Conservation (phyloP, 2,797 vertebrate species). For the Bradypodion ventrale region DNA sequence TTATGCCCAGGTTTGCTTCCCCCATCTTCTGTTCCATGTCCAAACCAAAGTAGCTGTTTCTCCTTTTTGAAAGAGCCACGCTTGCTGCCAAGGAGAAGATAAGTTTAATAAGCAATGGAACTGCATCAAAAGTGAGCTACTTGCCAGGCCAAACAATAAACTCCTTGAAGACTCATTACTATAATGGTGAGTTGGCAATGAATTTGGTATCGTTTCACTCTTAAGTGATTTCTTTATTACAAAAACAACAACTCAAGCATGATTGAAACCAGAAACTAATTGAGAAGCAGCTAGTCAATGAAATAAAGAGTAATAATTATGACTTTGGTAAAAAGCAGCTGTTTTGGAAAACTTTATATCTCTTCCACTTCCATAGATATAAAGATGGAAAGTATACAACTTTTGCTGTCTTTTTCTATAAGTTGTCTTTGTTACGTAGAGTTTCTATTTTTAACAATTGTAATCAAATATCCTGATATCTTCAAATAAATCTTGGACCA, state of each 20-base stretch:
- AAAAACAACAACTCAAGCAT: slow-evolving; percentile 9
- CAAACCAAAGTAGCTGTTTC: slow-evolving; percentile 3
- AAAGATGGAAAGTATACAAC: not conserved
- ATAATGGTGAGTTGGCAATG: slow-evolving; percentile 38
- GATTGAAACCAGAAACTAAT: slow-evolving; percentile 49
- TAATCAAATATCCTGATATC: not conserved
- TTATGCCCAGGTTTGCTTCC: not conserved
- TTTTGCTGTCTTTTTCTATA: not conserved
- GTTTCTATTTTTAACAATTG: slow-evolving; percentile 11
- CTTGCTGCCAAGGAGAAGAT: slow-evolving; percentile 37
- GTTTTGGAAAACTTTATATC: not conserved
- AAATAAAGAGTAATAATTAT: slow-evolving; percentile 13
- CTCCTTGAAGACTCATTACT: not conserved
- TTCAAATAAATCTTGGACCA: not conserved
- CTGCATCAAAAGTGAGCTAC: slow-evolving; percentile 15
- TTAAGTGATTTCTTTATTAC: slow-evolving; percentile 35
- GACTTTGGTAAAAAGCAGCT: not conserved
- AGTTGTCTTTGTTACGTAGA: not conserved
- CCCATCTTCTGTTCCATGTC: not conserved
- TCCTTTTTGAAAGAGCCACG: not conserved
- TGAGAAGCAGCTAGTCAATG: slow-evolving; percentile 26
- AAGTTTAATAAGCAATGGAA: slow-evolving; percentile 35
- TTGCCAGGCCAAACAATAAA: slow-evolving; percentile 30
- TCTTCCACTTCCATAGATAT: slow-evolving; percentile 6
- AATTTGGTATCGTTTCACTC: not conserved